Evolutionary conservation across 92 coral and sea anemone species (phyloP).

Genomic region (Zoanthus gigantus): DNA sequence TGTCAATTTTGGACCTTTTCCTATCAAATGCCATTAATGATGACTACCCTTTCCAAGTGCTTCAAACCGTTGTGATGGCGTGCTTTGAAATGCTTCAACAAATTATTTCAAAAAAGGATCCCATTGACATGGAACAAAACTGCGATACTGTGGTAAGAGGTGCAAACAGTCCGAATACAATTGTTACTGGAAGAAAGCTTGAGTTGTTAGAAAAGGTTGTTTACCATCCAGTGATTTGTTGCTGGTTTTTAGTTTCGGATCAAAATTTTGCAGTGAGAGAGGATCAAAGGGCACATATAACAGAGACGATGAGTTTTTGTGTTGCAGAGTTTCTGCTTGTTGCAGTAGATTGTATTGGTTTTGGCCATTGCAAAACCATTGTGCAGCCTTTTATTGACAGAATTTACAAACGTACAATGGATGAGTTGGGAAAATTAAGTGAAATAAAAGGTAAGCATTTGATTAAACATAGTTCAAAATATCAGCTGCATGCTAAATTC

Average conservation of each 20-base stretch:
- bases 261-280: background rate
- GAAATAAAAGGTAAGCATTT: slow-evolving; percentile 34
- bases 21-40: background rate
- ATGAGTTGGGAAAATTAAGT: slow-evolving; percentile 42
- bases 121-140: background rate
- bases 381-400: slow-evolving; percentile 66
- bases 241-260: slow-evolving; percentile 43
- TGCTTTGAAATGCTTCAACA: slow-evolving; percentile 60
- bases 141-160: background rate
- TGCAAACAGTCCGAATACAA: background rate
- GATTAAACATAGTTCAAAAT: background rate
- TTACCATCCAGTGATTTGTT: slow-evolving; percentile 17
- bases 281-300: background rate
- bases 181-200: background rate
- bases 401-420: slow-evolving; percentile 50
- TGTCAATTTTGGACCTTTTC: slow-evolving; percentile 18
- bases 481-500: too few relatives aligned
- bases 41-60: background rate
- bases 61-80: slow-evolving; percentile 26
- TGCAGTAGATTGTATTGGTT: slow-evolving; percentile 43
- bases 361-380: background rate
- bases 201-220: slow-evolving; percentile 12
- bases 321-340: slow-evolving; percentile 51
- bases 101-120: background rate
- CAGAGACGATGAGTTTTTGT: slow-evolving; percentile 41